Base-by-base conservation (phyloP, 2,797 vertebrate species). In the Fratercula arctica region DNA sequence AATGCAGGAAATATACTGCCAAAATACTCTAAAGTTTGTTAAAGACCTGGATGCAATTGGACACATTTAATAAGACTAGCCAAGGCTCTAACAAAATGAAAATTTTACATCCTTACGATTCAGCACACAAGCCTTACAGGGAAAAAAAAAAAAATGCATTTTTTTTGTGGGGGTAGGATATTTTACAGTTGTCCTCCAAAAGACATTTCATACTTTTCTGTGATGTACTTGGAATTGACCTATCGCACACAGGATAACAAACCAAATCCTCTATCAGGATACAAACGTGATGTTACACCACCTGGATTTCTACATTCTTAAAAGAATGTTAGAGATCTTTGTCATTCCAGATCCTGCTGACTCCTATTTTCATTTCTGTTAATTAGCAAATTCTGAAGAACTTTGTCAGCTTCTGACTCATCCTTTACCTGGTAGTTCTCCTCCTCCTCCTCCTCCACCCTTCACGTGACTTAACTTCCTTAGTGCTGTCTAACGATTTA, bases 371-470 rank as follows among this genome's bases (percentile, higher is more conserved):
- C 63, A 64, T 13, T 90, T 83, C 74, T 69, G 68, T n/a, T 95
- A 68, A 74, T 56, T 80, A 87, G 11, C 37, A 50, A 53, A 94
- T 94, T 96, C 91, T 91, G 79, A 94, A 94, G 95, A 96, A 94
- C 35, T 85, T 10, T 48, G 33, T 39, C 85, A 90, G 57, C 75
- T 94, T 93, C 77, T 97, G 94, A 96, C 57, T 96, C 87, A 96
- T n/a, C 33, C 57, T 78, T 68, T 33, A 83, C 56, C 31, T 41
- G 29, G 46, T 6, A 59, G 46, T 63, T 39, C n/a, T 66, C 39
- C 26, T 57, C 89, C n/a, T 66, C 39, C 26, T 57, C 89, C 25
- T 50, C 85, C 69, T 93, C 66, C 83, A 75, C 78, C 87, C 64
- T 86, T 39, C 48, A 45, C 1, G 14, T 29, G 85, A 77, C 53